Evolutionary conservation across 1,140 invertebrate genomes (phyloP), one percentile per base, ranked within the genome.

Genomic region (Calephelis virginiensis): DNA sequence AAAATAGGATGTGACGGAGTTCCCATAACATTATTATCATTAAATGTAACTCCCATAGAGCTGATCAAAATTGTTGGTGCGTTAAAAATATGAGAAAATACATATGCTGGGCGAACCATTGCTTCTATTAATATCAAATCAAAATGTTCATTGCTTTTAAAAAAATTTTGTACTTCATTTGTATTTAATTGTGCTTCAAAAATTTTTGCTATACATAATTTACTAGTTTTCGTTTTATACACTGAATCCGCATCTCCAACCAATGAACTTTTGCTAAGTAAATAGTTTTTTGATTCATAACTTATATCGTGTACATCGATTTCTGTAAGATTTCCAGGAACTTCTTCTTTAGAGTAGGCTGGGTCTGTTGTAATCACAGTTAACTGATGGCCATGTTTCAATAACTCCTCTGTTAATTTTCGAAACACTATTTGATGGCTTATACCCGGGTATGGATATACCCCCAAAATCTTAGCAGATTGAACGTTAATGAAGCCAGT

Each of bases 81-180:
- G 3, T 64, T 49, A 40, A 64, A 64, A 37, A 64, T 50, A 50
- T 64, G 17, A 5, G 47, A 48, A 37, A 64, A 28, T 8, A 28
- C 28, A 12, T 8, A 12, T 13, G 45, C 45, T 11, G 62, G 62
- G 8, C 14, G 63, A 37, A 37, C 38, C 46, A 48, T 37, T 8
- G 47, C 63, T 50, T 63, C 62, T 37, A 63, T 17, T 8, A 63
- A 10, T 48, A 63, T 48, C n/a, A 63, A 14, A 14, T 63, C 62
- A 49, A 48, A 63, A 17, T 28, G 9, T 4, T 53, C 11, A 1
- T 53, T 8, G 1, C 50, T 28, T 8, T 53, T 17, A 17, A 53
- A 14, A 1, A 53, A 53, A 28, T 53, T 17, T 53, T 28, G 10
- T 10, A 53, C 11, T 14, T 53, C 14, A 28, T 9, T 4, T 53